phyloP scores from a whole-genome alignment of 2,113 vertebrate species.

The Alexandromys fortis region DNA sequence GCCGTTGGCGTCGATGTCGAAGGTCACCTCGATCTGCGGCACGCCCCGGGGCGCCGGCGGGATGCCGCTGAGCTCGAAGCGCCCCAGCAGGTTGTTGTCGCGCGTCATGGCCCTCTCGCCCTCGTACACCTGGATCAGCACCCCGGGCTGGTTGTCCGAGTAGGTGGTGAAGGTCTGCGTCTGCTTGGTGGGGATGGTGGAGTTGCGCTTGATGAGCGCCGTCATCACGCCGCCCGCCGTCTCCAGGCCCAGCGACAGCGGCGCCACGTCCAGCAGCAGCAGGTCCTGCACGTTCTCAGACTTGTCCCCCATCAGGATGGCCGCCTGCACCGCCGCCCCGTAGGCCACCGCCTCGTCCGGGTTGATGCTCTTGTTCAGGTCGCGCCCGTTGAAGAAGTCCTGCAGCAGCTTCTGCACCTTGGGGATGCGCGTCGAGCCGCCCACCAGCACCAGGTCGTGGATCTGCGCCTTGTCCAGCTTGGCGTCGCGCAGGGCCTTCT shows the following conservation, averaged over 20 bases:
- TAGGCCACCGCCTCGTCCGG: slow-evolving; percentile 95
- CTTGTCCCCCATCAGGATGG: slow-evolving; percentile 94
- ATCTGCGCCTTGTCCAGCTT: no score
- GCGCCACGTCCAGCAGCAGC: slow-evolving; percentile 93
- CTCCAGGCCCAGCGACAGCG: no score
- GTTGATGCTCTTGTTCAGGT: slow-evolving; percentile 96
- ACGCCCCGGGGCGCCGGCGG: slow-evolving; percentile 93
- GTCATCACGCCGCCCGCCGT: no score
- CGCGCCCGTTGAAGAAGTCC: slow-evolving; percentile 94
- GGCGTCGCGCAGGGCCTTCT: no score
- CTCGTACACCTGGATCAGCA: no score
- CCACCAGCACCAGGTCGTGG: no score
- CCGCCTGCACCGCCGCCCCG: slow-evolving; percentile 94
- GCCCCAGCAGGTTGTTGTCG: slow-evolving; percentile 94
- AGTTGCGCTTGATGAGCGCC: no score
- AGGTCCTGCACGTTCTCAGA: slow-evolving; percentile 96
- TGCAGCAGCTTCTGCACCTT: slow-evolving; percentile 95
- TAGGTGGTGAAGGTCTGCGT: no score
- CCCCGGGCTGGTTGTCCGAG: no score
- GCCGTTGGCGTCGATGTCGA: slow-evolving; percentile 95
- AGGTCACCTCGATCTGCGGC: slow-evolving; percentile 96
- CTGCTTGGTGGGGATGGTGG: no score
- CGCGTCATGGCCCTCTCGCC: slow-evolving; percentile 95
- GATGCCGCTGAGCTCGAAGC: slow-evolving; percentile 93
- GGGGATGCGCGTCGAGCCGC: slow-evolving; percentile 95